Conservation (phyloP, 2,113 vertebrate genomes). For the Eclectus roratus region DNA sequence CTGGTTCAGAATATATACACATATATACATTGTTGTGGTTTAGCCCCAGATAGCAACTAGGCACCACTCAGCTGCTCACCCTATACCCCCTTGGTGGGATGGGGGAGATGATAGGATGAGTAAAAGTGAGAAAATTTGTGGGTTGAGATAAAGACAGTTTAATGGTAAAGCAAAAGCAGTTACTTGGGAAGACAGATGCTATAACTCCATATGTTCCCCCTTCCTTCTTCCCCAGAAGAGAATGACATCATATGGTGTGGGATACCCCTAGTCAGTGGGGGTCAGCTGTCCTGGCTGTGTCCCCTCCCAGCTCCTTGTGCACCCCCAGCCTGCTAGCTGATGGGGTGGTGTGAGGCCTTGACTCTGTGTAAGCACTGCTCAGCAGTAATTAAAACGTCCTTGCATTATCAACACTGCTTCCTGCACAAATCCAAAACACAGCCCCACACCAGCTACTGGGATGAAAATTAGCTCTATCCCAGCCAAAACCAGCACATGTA, state of each 20-base stretch:
- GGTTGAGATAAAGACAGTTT: background rate
- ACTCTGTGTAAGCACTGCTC: background rate
- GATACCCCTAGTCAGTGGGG: background rate
- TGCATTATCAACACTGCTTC: background rate
- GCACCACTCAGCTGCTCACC: background rate
- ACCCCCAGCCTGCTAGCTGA: accelerated
- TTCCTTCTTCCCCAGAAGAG: background rate
- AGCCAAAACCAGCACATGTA: background rate
- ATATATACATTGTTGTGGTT: background rate
- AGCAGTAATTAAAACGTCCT: background rate
- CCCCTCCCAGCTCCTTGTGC: accelerated
- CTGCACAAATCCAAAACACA: background rate
- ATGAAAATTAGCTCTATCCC: background rate
- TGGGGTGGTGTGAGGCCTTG: background rate
- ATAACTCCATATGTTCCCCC: accelerated
- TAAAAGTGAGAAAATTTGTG: background rate
- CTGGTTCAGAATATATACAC: background rate
- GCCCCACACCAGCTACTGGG: background rate
- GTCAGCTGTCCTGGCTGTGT: background rate
- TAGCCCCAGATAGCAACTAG: background rate
- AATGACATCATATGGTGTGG: background rate
- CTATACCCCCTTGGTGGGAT: too few relatives aligned
- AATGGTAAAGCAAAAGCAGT: background rate
- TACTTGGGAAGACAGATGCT: background rate
- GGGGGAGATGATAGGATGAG: background rate